Evolutionary conservation across 2,888 invertebrate genomes (phyloP).

Genomic region (Scaptomyza reducta): DNA sequence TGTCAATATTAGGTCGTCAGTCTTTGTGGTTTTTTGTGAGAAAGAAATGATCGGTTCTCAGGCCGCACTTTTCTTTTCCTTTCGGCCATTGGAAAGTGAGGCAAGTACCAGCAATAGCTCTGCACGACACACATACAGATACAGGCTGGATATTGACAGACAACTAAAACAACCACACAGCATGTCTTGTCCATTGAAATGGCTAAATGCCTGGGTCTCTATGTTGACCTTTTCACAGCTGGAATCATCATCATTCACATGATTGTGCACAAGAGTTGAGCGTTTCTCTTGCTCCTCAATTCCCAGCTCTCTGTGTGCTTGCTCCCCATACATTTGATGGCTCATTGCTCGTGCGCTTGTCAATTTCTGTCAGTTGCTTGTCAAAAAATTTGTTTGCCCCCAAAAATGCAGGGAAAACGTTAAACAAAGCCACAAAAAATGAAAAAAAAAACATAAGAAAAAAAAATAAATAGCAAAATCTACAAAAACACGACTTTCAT

Average conservation of each 20-base stretch:
- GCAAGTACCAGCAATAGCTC: slow-evolving; percentile 62
- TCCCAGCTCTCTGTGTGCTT: slow-evolving; percentile 13
- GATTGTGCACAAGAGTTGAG: slow-evolving; percentile 8
- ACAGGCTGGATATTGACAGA: slow-evolving; percentile 9
- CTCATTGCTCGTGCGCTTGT: slow-evolving; percentile 75
- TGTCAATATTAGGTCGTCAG: slow-evolving; percentile 73
- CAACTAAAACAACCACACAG: slow-evolving; percentile 23
- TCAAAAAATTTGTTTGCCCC: slow-evolving; percentile 77
- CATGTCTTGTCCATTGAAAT: slow-evolving; percentile 36
- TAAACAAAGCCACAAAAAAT: slow-evolving; percentile 21
- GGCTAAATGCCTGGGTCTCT: slow-evolving; percentile 58
- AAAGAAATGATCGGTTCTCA: slow-evolving; percentile 66
- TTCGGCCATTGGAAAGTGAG: slow-evolving; percentile 69
- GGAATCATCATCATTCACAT: slow-evolving; percentile 72
- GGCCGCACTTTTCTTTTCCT: slow-evolving; percentile 74
- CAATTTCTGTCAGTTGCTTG: slow-evolving; percentile 81
- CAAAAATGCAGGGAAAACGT: slow-evolving; percentile 73
- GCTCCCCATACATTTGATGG: slow-evolving; percentile 57
- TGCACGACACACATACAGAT: slow-evolving; percentile 57
- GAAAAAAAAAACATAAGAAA: slow-evolving; percentile 16
- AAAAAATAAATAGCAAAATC: slow-evolving; percentile 35
- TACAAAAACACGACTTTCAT: slow-evolving; percentile 79
- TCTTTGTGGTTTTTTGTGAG: slow-evolving; percentile 15
- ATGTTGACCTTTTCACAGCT: slow-evolving; percentile 77
- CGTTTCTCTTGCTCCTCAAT: not conserved